These are phyloP conservation scores for Scaptodrosophila latifasciaeformis DNA, from an alignment of 2,888 invertebrate species.

Conservation along the genomic window DNA sequence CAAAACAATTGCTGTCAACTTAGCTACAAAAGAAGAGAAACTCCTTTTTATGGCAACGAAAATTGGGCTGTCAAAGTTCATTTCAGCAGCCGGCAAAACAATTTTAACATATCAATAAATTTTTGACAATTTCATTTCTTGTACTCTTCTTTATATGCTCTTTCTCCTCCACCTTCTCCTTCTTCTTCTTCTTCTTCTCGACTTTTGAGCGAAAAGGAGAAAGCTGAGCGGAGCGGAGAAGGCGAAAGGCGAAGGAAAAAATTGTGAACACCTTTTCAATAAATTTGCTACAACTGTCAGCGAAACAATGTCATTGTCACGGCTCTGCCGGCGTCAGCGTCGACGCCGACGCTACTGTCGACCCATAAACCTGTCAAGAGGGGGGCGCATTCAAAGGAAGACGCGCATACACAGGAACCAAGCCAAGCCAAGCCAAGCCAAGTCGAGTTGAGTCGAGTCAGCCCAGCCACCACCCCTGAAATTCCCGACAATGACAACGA, in stretches of 20 bases:
- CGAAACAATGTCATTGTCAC: slow-evolving; percentile 69
- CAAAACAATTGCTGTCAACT: slow-evolving; percentile 68
- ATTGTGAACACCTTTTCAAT: slow-evolving; percentile 63
- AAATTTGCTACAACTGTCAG: slow-evolving; percentile 69
- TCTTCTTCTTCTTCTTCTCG: too few species aligned
- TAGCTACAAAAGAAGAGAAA: slow-evolving; percentile 22
- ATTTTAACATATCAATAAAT: slow-evolving; percentile 67
- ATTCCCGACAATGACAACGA: slow-evolving; percentile 12
- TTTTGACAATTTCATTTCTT: slow-evolving; percentile 52
- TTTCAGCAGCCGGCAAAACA: slow-evolving; percentile 42
- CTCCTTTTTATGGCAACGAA: slow-evolving; percentile 14
- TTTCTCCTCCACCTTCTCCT: too few species aligned
- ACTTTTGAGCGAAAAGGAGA: slow-evolving; percentile 10
- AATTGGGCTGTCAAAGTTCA: slow-evolving; percentile 58
- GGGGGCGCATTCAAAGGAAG: slow-evolving; percentile 2
- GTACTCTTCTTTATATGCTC: too few species aligned
- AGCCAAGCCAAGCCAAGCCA: too few species aligned
- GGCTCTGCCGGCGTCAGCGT: slow-evolving; percentile 30
- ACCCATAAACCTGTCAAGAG: slow-evolving; percentile 62
- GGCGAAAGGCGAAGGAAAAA: slow-evolving; percentile 25
- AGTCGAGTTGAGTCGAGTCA: too few species aligned
- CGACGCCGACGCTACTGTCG: slow-evolving; percentile 22
- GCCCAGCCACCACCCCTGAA: neutral
- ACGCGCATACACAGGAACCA: too few species aligned
- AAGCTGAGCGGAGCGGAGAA: neutral